These are phyloP conservation scores for Mechanitis mazaeus DNA, from an alignment of 2,888 invertebrate genomes.

Conservation along the genomic window DNA sequence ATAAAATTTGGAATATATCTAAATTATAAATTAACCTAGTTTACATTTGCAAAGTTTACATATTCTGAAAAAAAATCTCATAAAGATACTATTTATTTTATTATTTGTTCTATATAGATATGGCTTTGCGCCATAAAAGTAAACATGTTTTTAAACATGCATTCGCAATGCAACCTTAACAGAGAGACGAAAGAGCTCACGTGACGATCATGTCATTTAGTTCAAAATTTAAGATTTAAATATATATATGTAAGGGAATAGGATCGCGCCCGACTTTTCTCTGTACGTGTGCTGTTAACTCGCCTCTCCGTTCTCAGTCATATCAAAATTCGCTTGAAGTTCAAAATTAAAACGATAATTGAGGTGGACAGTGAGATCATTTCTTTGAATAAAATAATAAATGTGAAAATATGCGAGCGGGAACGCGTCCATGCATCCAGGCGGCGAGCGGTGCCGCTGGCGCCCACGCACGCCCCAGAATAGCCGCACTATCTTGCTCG, in stretches of 20 bases:
- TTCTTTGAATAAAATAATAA: constrained; percentile 42
- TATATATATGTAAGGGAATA: constrained; percentile 21
- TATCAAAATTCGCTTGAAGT: constrained; percentile 44
- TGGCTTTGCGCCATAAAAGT: constrained; percentile 64
- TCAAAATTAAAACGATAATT: constrained; percentile 25
- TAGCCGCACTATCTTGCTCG: constrained; percentile 66
- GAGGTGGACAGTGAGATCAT: constrained; percentile 42
- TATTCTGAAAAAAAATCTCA: constrained; percentile 54
- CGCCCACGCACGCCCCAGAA: constrained; percentile 58
- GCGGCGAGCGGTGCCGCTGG: constrained; percentile 38
- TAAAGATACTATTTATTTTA: constrained; percentile 44
- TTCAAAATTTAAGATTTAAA: constrained; percentile 44
- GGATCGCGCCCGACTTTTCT: constrained; percentile 28
- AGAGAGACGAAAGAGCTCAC: constrained; percentile 53
- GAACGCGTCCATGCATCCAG: constrained; percentile 43
- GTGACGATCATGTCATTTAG: constrained; percentile 36
- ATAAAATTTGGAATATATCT: background rate
- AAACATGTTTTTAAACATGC: constrained; percentile 64
- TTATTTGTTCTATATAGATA: constrained; percentile 57
- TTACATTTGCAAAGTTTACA: constrained; percentile 10
- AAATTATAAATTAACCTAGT: constrained; percentile 10
- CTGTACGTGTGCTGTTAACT: constrained; percentile 7
- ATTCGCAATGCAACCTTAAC: constrained; percentile 65
- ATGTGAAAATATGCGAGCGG: constrained; percentile 42
- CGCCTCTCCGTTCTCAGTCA: constrained; percentile 35